Conservation (phyloP, 2,113 vertebrate species). For the Furnarius figulus region DNA sequence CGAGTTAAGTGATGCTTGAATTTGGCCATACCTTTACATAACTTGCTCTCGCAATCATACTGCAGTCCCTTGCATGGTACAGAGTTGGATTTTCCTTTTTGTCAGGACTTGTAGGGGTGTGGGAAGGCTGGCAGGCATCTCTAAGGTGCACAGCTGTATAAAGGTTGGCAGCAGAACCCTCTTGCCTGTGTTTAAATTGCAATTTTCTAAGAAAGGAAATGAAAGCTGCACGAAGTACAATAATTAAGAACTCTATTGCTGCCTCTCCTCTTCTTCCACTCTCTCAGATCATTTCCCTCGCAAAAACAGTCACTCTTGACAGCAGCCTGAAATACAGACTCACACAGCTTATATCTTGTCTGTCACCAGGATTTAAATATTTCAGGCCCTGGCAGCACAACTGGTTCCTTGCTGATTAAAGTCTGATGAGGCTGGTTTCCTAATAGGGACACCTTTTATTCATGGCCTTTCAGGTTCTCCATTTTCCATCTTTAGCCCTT, state of each 20-base stretch:
- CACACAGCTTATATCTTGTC: constrained; percentile 8
- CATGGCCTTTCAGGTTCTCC: background rate
- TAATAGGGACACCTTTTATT: background rate
- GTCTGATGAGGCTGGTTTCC: background rate
- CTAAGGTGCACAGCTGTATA: background rate
- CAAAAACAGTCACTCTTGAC: background rate
- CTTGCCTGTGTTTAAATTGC: background rate
- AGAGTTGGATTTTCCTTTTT: background rate
- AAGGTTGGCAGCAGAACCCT: background rate
- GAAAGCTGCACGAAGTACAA: background rate
- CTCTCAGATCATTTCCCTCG: background rate
- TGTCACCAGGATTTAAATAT: constrained; percentile 36
- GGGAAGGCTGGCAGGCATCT: background rate
- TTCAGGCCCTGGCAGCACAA: background rate
- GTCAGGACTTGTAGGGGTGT: background rate
- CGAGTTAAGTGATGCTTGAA: background rate
- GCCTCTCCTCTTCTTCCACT: background rate
- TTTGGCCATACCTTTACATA: background rate
- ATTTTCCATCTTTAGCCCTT: constrained; percentile 27
- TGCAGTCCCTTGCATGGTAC: background rate
- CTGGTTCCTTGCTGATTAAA: background rate
- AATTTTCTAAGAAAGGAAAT: background rate
- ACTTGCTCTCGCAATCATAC: background rate
- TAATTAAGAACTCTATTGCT: background rate
- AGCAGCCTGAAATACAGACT: constrained; percentile 7